Percentiles rank a stretch among this genome's conserved stretches.
These are phyloP conservation scores for Hippasteria phrygiana DNA, from an alignment of 53 echinoderm and acorn worm species.

Conservation along the genomic window DNA sequence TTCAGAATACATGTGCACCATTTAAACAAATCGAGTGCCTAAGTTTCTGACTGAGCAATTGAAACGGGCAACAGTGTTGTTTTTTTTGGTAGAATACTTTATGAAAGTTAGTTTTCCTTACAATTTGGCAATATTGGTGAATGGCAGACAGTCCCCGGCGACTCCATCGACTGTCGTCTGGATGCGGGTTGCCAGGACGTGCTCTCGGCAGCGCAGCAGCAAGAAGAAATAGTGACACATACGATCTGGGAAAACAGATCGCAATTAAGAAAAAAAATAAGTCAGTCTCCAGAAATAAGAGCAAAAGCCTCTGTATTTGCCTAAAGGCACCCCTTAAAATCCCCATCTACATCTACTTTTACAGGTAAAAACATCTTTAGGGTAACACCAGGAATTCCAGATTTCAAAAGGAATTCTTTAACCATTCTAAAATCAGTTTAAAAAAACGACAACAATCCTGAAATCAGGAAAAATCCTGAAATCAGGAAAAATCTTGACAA, in stretches of 20 bases:
- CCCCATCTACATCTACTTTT: too few species aligned
- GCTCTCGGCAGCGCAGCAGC: constrained; percentile 82
- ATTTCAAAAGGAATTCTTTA: too few species aligned
- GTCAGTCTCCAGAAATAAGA: background rate
- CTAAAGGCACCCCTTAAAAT: too few species aligned
- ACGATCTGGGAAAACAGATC: constrained; percentile 76
- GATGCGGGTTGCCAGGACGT: constrained; percentile 84
- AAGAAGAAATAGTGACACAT: constrained; percentile 86
- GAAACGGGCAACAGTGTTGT: background rate
- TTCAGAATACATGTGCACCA: too few species aligned
- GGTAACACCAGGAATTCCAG: too few species aligned
- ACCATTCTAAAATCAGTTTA: background rate
- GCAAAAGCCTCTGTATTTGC: background rate
- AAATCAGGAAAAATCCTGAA: too few species aligned
- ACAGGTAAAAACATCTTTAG: too few species aligned
- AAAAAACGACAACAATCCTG: background rate
- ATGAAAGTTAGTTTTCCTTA: constrained; percentile 70
- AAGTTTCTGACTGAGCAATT: background rate
- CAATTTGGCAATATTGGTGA: constrained; percentile 85
- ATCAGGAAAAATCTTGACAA: too few species aligned
- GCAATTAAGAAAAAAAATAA: constrained; percentile 27
- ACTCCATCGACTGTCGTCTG: constrained; percentile 81
- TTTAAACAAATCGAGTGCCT: too few species aligned
- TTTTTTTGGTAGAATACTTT: background rate
- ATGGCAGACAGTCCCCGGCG: constrained; percentile 90